Base-by-base conservation (phyloP, 2,888 invertebrate species). In the Spisula solida region DNA sequence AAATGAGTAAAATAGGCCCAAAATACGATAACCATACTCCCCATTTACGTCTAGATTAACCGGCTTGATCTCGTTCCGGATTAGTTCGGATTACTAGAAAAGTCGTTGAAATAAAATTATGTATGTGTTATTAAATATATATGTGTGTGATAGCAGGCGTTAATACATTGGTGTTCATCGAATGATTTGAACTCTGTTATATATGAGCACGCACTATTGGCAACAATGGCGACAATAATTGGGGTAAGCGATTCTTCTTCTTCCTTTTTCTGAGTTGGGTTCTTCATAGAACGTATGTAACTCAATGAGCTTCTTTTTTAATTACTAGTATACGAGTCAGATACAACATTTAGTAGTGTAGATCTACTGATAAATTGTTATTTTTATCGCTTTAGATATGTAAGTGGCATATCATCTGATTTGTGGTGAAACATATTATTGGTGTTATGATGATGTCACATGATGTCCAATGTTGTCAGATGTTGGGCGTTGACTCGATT, bases 221-320 rank as follows among this genome's bases (percentile, higher is more conserved):
- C 29, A 86, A 84, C 51, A 55, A 92, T 92, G 92, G 82, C 92
- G 31, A 86, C 92, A 4, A 90, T 92, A 84, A 55, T 92, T 8
- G 92, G 90, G 92, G 92, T 92, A 83, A 85, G 92, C 88, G 0
- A n/a, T 56, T n/a, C n/a, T n/a, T n/a, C n/a, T n/a, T n/a, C n/a
- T n/a, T n/a, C n/a, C n/a, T n/a, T n/a, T n/a, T n/a, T n/a, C n/a
- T n/a, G n/a, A n/a, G n/a, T n/a, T n/a, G n/a, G n/a, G n/a, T n/a
- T n/a, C n/a, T n/a, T n/a, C n/a, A n/a, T n/a, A n/a, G n/a, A n/a
- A n/a, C n/a, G n/a, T n/a, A n/a, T n/a, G n/a, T n/a, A n/a, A n/a
- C n/a, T n/a, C n/a, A n/a, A n/a, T n/a, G 41, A 51, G 51, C 12
- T 51, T 51, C 16, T 51, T 51, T 51, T 51, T 51, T 41, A 41